Percentiles rank a stretch among this genome's conserved stretches.
Evolutionary conservation across 1,140 invertebrate species (phyloP).

Genomic region (Drosophila persimilis): DNA sequence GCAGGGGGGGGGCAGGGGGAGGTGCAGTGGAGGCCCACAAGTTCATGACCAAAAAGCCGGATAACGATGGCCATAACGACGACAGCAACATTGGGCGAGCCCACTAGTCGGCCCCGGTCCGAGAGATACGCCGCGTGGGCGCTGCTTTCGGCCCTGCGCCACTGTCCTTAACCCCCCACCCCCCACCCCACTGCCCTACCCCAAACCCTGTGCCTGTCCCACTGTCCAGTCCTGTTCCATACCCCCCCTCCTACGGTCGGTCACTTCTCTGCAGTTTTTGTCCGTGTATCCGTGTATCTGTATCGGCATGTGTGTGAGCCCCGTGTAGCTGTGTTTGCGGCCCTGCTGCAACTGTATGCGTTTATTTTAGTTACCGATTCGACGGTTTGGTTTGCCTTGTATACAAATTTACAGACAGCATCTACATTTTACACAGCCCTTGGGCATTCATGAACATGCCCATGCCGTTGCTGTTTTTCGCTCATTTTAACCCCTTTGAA

Average conservation of each 20-base stretch:
- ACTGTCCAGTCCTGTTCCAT: slow-evolving; percentile 17
- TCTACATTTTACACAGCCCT: slow-evolving; percentile 53
- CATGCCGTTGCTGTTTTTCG: slow-evolving; percentile 43
- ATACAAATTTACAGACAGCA: slow-evolving; percentile 68
- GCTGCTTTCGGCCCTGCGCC: slow-evolving; percentile 25
- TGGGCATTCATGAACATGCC: slow-evolving; percentile 24
- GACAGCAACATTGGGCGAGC: slow-evolving; percentile 16
- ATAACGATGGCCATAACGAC: slow-evolving; percentile 10
- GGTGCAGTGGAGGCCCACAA: slow-evolving; percentile 44
- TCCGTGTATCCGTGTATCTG: slow-evolving; percentile 30
- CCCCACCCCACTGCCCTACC: slow-evolving; percentile 1
- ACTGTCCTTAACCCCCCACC: neutral
- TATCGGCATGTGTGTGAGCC: slow-evolving; percentile 8
- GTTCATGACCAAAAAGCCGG: slow-evolving; percentile 78
- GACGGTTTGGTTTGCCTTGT: slow-evolving; percentile 37
- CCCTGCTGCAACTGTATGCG: slow-evolving; percentile 43
- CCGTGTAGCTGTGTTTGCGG: slow-evolving; percentile 18
- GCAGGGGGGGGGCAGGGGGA: slow-evolving; percentile 7
- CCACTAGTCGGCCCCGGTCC: slow-evolving; percentile 14
- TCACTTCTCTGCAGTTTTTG: slow-evolving; percentile 19
- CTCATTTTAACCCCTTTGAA: slow-evolving; percentile 75
- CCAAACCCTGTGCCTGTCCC: neutral
- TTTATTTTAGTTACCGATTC: slow-evolving; percentile 60
- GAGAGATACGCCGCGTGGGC: slow-evolving; percentile 62
- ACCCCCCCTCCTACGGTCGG: no score